Evolutionary conservation across 2,113 vertebrate species (phyloP).

Genomic region (Sphaerodactylus townsendi): DNA sequence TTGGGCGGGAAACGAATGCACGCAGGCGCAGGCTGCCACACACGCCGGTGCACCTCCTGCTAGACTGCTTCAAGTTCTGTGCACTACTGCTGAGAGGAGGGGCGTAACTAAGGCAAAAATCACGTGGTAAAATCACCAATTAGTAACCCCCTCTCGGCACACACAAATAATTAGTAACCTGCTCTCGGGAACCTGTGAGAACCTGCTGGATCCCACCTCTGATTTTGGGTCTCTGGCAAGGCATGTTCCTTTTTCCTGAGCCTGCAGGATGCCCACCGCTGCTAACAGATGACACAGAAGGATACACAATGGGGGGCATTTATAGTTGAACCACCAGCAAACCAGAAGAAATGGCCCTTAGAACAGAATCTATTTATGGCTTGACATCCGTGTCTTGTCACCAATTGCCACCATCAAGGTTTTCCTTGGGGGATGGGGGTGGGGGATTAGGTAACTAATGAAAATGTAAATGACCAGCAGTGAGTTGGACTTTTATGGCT

Average conservation of each 20-base stretch:
- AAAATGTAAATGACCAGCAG: constrained; percentile 51
- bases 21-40: too few relatives aligned
- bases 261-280: neutral
- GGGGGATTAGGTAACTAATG: constrained; percentile 66
- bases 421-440: constrained; percentile 35
- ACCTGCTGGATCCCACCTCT: too few relatives aligned
- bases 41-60: too few relatives aligned
- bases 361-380: constrained; percentile 55
- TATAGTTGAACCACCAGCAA: constrained; percentile 37
- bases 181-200: too few relatives aligned
- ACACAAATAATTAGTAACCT: too few relatives aligned
- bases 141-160: too few relatives aligned
- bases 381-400: constrained; percentile 56
- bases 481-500: constrained; percentile 38
- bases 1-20: too few relatives aligned
- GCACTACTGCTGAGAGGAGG: too few relatives aligned
- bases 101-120: too few relatives aligned
- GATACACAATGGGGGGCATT: constrained; percentile 49
- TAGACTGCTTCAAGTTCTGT: too few relatives aligned
- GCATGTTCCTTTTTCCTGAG: neutral
- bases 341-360: constrained; percentile 65
- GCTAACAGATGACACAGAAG: constrained; percentile 60
- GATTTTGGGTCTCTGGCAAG: constrained; percentile 25
- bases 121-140: too few relatives aligned
- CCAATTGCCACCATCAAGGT: constrained; percentile 42